Conservation (phyloP, 35 echinoderm and acorn worm species). For the Eucidaris tribuloides region DNA sequence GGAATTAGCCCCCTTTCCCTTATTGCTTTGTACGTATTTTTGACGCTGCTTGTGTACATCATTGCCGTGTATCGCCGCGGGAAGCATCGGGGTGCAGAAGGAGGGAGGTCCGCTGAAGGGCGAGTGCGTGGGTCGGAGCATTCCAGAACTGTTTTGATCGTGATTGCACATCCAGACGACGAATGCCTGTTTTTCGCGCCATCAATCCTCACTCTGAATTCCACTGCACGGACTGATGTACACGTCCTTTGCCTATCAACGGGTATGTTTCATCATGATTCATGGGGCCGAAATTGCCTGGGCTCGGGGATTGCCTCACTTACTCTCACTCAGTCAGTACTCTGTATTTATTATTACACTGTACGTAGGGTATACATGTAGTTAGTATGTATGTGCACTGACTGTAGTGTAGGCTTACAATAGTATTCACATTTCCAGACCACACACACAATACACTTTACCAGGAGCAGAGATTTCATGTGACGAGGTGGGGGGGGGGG, state of each 20-base stretch:
- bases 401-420: too few species aligned
- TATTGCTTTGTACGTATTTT: background rate
- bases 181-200: slow-evolving; percentile 91
- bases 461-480: too few species aligned
- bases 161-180: slow-evolving; percentile 87
- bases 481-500: too few species aligned
- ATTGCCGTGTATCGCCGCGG: slow-evolving; percentile 19
- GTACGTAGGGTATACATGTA: too few species aligned
- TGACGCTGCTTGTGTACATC: background rate
- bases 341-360: too few species aligned
- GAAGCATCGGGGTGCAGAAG: background rate
- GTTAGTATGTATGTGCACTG: too few species aligned
- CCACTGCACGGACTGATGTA: background rate
- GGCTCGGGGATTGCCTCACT: too few species aligned
- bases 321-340: too few species aligned
- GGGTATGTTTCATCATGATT: too few species aligned
- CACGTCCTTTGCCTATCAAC: slow-evolving; percentile 61
- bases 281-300: too few species aligned
- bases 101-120: background rate
- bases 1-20: background rate
- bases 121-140: background rate
- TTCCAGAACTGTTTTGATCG: slow-evolving; percentile 55
- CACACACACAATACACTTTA: too few species aligned
- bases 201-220: slow-evolving; percentile 34
- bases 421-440: too few species aligned